Base-by-base conservation (phyloP, 2,888 invertebrate genomes). In the Ophioninae sp. region DNA sequence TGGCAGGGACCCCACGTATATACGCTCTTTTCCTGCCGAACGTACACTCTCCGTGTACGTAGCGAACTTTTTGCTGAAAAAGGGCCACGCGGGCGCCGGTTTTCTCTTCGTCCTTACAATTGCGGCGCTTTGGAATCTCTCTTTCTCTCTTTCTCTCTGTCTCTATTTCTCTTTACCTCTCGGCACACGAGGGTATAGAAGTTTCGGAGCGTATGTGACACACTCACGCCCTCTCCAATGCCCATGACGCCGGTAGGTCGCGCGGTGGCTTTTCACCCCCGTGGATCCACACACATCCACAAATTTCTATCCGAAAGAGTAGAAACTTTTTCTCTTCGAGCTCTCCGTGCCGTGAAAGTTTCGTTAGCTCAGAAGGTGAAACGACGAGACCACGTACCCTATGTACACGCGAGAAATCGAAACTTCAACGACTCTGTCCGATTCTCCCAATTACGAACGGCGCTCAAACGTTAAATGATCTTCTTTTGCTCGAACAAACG, bases 191-290 rank as follows among this genome's bases (percentile, higher is more conserved):
- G 72, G 64, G 63, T 76, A 81, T 69, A 79, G 68, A 65, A 81
- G 78, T 79, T 81, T 75, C 51, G 39, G 39, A 73, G 23, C 76
- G 67, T 68, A 58, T 67, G 76, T 75, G 77, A 74, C 76, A 79
- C 74, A 63, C 74, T 83, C 78, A 39, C 64, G 75, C 30, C 69
- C 56, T 56, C 74, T 59, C 75, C 79, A 80, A 82, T 83, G 75
- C 80, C 71, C 85, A 51, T 73, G 77, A 83, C 82, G 80, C 79
- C 82, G 65, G 44, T 39, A 78, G 78, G 83, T 81, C 84, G 84
- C 72, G 80, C 68, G 17, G 68, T 68, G 41, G 51, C 51, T 72
- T 72, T 84, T 81, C 69, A 78, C 79, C 63, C 71, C 71, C 75
- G n/a, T 20, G 39, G 13, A 20, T 17, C 65, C 44, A 56, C 39